Base-by-base conservation (phyloP, 2,797 vertebrate genomes). In the Falco biarmicus region DNA sequence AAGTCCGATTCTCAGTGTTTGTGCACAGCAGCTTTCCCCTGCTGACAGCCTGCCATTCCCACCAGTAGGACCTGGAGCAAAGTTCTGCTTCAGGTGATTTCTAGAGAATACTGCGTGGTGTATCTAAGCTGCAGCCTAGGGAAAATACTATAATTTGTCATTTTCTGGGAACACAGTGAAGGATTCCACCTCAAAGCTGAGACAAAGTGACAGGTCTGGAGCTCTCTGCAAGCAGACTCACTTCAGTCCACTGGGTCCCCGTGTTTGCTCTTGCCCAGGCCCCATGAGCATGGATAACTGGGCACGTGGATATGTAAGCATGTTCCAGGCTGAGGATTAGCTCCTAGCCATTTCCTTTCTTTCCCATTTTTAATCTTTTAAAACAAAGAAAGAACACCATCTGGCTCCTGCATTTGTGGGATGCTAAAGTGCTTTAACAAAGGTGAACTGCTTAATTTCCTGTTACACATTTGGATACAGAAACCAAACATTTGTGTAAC, bases 371-470 rank as follows among this genome's bases (percentile, higher is more conserved):
- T 94, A 95, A 95, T 97, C 96, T 97, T 93, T 96, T 93, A 90
- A 97, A 96, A 96, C 84, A 96, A 97, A 97, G 95, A 94, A 84
- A 41, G 56, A 81, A 90, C 60, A 68, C 97, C 97, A 97, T 97
- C 97, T 98, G 97, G 88, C 94, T 97, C 75, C 32, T 73, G 74
- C 88, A 32, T 86, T 96, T 90, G 91, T 87, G 86, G 75, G 69
- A 95, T 93, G 87, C 90, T 92, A 50, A 95, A 96, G 57, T 51
- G 22, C 76, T 86, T 92, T 93, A 81, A 78, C 95, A 95, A 92
- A 98, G 97, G 97, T 97, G 98, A 98, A 78, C 90, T 59, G 81
- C 88, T 96, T 97, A 65, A 95, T 97, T 97, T 97, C 95, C 95
- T 92, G 69, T 89, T 94, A 81, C 77, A 71, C n/a, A 24, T 92